A percentile compares a stretch with the other conserved stretches of the same genome.
phyloP scores from a whole-genome alignment of 64 coral and sea anemone species.

The Pocillopora verrucosa region DNA sequence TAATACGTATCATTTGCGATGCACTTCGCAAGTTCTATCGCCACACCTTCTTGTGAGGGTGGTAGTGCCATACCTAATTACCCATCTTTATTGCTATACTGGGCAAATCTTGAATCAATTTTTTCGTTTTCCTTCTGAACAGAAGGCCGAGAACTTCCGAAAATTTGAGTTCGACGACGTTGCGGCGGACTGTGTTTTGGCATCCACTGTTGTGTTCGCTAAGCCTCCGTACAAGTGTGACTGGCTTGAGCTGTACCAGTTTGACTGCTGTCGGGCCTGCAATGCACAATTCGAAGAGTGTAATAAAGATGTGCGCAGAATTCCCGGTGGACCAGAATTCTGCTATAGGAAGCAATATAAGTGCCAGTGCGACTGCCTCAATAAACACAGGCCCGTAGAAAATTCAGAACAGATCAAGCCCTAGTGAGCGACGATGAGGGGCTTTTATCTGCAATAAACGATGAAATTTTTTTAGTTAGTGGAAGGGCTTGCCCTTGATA shows the following conservation, averaged over 20 bases:
- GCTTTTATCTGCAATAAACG: not conserved
- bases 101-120: not conserved
- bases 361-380: not conserved
- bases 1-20: not conserved
- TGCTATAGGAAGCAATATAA: not conserved
- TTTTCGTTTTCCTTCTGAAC: not conserved
- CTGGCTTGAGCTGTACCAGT: not conserved
- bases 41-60: no score
- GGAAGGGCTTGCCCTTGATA: not conserved
- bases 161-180: not conserved
- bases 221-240: not conserved
- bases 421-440: not conserved
- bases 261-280: conserved; percentile 4
- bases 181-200: conserved; percentile 3
- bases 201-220: not conserved
- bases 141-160: not conserved
- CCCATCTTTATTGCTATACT: not conserved
- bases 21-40: no score
- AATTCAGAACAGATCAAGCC: not conserved
- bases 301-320: not conserved
- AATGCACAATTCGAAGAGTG: not conserved
- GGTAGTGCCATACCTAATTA: not conserved
- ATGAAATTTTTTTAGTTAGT: not conserved
- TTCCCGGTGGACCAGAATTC: not conserved
- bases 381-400: not conserved